These are phyloP conservation scores for Cyprinus carpio DNA, from an alignment of 2,113 vertebrate species.

Conservation along the genomic window DNA sequence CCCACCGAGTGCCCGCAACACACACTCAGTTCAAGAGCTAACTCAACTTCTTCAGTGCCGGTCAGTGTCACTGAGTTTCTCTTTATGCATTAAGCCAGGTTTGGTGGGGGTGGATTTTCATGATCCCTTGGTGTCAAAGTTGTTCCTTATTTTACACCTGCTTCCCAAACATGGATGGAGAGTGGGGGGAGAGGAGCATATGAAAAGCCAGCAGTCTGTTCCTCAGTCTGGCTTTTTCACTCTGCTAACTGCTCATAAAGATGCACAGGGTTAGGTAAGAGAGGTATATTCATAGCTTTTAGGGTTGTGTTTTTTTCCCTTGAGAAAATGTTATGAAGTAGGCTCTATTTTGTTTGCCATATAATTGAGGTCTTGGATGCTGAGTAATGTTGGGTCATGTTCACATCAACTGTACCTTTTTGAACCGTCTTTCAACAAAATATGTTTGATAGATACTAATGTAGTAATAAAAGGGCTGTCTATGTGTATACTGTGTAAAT, in stretches of 20 bases:
- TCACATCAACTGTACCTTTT: neutral
- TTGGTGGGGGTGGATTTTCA: constrained; percentile 46
- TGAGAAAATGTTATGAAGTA: constrained; percentile 30
- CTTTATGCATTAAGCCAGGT: constrained; percentile 54
- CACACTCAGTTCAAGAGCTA: neutral
- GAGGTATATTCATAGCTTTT: constrained; percentile 63
- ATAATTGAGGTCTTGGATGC: neutral
- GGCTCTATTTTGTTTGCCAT: neutral
- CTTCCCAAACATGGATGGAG: constrained; percentile 55
- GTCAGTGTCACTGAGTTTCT: neutral
- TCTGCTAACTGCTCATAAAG: constrained; percentile 57
- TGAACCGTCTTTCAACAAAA: neutral
- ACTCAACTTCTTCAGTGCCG: neutral
- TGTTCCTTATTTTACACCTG: constrained; percentile 67
- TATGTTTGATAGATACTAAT: no score
- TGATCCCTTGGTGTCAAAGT: constrained; percentile 54
- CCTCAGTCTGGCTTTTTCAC: constrained; percentile 54
- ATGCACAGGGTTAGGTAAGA: constrained; percentile 58
- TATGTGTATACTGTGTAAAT: no score
- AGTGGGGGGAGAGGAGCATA: neutral
- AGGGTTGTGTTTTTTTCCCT: constrained; percentile 45
- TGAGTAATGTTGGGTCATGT: neutral
- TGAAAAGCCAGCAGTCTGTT: constrained; percentile 57
- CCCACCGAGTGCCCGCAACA: neutral
- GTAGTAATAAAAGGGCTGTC: neutral